A percentile compares a stretch with the other conserved stretches of the same genome.
Conservation (phyloP, 2,113 vertebrate species). For the Tetrao urogallus region DNA sequence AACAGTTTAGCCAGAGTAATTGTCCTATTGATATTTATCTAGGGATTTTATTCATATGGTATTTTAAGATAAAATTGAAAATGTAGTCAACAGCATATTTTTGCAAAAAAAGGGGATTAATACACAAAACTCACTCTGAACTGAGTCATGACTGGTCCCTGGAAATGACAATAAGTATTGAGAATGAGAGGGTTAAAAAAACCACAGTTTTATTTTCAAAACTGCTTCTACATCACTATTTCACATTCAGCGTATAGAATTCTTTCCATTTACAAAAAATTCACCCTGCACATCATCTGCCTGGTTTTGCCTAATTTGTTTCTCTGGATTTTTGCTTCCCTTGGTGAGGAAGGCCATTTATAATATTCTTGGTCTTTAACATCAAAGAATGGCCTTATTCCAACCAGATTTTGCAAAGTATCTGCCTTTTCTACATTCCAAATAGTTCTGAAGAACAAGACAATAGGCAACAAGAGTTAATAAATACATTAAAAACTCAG, state of each 20-base stretch:
- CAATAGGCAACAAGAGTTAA: background rate
- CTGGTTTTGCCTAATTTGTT: background rate
- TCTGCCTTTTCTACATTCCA: background rate
- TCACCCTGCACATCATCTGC: background rate
- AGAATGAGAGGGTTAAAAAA: background rate
- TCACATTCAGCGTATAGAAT: background rate
- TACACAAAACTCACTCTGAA: background rate
- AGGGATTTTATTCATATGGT: background rate
- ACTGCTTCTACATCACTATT: background rate
- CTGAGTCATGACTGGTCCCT: background rate
- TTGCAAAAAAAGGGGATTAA: background rate
- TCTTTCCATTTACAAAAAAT: background rate
- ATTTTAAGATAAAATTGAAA: background rate
- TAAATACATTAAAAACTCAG: background rate
- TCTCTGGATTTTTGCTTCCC: background rate
- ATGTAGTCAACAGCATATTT: background rate
- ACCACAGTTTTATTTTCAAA: background rate
- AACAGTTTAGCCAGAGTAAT: background rate
- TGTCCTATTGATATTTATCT: background rate
- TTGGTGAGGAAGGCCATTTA: background rate
- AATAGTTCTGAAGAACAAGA: background rate
- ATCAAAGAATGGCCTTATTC: background rate
- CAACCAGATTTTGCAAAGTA: background rate
- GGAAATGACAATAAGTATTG: background rate
- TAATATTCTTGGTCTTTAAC: background rate